Evolutionary conservation across 53 echinoderm and acorn worm species (phyloP).

Genomic region (Holothuria leucospilota): DNA sequence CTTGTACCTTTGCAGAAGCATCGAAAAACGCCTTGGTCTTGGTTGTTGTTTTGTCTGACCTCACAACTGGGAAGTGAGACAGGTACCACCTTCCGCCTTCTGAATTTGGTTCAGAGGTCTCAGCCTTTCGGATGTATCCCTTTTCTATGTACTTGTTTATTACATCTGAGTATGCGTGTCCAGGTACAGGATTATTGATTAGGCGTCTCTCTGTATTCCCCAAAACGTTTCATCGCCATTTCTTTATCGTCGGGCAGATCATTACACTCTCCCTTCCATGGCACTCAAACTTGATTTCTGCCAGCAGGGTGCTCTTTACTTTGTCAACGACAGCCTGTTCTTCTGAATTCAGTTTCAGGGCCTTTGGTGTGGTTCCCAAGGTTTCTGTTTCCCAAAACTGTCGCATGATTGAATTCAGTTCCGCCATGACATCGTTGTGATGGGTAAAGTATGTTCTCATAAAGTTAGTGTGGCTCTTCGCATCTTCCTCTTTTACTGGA

Average conservation of each 20-base stretch:
- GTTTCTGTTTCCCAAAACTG: no score
- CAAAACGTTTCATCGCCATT: no score
- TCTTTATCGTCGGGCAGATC: background rate
- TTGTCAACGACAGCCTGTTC: no score
- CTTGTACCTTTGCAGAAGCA: conserved; percentile 27
- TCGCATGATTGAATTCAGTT: no score
- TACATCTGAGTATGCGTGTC: background rate
- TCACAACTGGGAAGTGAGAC: conserved; percentile 12
- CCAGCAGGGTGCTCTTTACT: no score
- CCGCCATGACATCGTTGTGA: no score
- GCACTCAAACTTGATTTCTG: no score
- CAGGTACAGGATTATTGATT: no score
- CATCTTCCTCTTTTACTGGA: background rate
- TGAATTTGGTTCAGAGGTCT: background rate
- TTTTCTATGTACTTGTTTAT: background rate
- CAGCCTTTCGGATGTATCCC: conserved; percentile 27
- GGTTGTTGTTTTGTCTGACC: conserved; percentile 3
- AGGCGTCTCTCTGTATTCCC: no score
- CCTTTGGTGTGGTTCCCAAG: no score
- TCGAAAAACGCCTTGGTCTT: conserved; percentile 3
- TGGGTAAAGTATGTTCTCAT: no score
- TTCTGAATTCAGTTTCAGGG: no score
- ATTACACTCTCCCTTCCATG: background rate
- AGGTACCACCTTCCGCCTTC: background rate
- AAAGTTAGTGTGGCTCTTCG: background rate